phyloP scores from a whole-genome alignment of 2,797 vertebrate species.

The Manis javanica region DNA sequence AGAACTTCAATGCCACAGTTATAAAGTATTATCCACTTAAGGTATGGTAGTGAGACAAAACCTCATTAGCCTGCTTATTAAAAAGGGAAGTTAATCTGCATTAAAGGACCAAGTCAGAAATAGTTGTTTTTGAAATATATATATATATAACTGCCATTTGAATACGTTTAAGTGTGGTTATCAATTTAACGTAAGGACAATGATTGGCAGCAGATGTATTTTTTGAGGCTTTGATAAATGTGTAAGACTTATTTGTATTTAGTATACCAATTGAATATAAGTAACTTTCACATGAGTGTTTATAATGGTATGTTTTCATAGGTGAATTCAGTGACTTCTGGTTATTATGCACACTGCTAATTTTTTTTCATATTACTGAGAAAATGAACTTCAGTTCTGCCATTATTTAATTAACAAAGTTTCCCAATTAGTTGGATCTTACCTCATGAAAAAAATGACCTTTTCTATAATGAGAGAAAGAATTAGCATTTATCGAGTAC shows the following conservation, averaged over 20 bases:
- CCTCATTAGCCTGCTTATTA: background rate
- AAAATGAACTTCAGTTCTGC: background rate
- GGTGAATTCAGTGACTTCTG: background rate
- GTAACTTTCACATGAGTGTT: background rate
- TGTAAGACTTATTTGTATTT: constrained; percentile 2
- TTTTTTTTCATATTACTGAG: constrained; percentile 25
- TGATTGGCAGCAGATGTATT: background rate
- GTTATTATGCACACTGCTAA: background rate
- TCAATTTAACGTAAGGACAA: background rate
- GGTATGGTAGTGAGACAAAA: background rate
- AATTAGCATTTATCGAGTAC: background rate
- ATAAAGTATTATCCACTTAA: background rate
- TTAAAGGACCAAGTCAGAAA: constrained; percentile 2
- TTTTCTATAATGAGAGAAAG: background rate
- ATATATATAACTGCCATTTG: background rate
- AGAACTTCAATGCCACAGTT: background rate
- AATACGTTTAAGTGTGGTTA: background rate
- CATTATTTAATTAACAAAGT: constrained; percentile 15
- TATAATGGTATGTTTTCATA: background rate
- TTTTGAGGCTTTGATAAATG: background rate
- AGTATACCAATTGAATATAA: background rate
- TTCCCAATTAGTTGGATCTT: background rate
- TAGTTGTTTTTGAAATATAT: background rate
- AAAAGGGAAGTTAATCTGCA: background rate
- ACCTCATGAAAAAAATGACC: background rate